Percentiles rank a stretch among this genome's conserved stretches.
These are phyloP conservation scores for Alcis repandata DNA, from an alignment of 2,888 invertebrate species.

Conservation along the genomic window DNA sequence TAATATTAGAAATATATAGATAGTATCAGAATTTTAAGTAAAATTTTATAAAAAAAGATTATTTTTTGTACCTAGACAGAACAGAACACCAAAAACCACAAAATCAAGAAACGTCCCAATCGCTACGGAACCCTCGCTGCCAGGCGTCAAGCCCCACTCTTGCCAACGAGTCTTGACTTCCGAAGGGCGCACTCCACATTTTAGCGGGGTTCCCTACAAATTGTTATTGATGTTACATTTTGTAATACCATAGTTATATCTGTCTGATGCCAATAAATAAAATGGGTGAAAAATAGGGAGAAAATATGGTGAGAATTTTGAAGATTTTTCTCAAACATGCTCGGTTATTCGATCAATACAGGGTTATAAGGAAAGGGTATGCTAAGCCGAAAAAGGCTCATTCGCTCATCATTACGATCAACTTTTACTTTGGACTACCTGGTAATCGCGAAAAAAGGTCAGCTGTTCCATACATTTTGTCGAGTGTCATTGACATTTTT, in stretches of 20 bases:
- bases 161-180: slow-evolving; percentile 8
- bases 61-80: too few relatives aligned
- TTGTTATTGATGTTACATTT: slow-evolving; percentile 17
- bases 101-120: not conserved
- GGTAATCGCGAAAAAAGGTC: too few relatives aligned
- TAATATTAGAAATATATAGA: too few relatives aligned
- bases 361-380: too few relatives aligned
- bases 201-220: slow-evolving; percentile 4
- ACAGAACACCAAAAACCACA: not conserved
- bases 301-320: not conserved
- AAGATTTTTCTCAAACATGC: not conserved
- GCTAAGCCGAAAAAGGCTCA: too few relatives aligned
- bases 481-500: too few relatives aligned
- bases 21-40: too few relatives aligned
- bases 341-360: too few relatives aligned
- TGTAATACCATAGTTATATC: not conserved
- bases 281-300: not conserved
- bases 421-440: too few relatives aligned
- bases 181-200: slow-evolving; percentile 12
- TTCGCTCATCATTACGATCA: too few relatives aligned
- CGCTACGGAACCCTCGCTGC: slow-evolving; percentile 1
- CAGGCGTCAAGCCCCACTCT: not conserved
- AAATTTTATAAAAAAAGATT: too few relatives aligned
- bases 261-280: not conserved
- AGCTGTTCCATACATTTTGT: too few relatives aligned